Conservation (phyloP, 23 tunicate species). For the Ciona savignyi region DNA sequence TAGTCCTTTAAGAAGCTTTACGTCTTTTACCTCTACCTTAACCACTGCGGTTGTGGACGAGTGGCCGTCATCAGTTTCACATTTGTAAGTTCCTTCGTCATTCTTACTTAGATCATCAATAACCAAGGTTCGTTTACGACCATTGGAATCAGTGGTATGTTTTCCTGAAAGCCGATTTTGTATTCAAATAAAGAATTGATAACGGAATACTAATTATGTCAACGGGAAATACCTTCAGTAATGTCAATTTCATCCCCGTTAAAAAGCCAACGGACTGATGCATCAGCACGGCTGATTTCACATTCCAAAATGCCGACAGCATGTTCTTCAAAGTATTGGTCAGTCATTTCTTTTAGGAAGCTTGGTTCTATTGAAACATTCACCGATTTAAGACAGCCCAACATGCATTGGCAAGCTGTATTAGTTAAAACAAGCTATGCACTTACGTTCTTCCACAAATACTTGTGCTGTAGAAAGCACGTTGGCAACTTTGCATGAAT, state of each 20-base stretch:
- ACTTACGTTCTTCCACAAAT: conserved; percentile 33
- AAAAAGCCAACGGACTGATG: conserved; percentile 30
- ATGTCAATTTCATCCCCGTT: conserved; percentile 49
- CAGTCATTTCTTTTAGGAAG: too few species aligned
- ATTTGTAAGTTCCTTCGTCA: conserved; percentile 47
- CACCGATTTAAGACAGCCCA: too few species aligned
- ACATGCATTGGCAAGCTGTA: too few species aligned
- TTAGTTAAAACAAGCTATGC: too few species aligned
- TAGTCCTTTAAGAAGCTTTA: conserved; percentile 15
- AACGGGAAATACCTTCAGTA: too few species aligned
- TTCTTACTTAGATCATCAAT: conserved; percentile 24
- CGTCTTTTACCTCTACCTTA: neutral
- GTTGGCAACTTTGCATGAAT: conserved; percentile 30
- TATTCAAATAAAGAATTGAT: neutral
- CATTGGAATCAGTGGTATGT: conserved; percentile 31
- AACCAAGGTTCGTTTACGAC: conserved; percentile 18
- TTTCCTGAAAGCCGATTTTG: conserved; percentile 8
- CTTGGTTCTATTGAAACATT: too few species aligned
- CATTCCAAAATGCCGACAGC: conserved; percentile 54
- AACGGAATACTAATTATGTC: too few species aligned
- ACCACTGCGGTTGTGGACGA: conserved; percentile 4
- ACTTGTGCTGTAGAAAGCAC: conserved; percentile 14
- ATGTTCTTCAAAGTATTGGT: too few species aligned
- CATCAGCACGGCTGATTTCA: conserved; percentile 24
- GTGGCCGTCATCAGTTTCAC: conserved; percentile 17